phyloP scores from a whole-genome alignment of 2,113 vertebrate species.

The Hemicordylus capensis region DNA sequence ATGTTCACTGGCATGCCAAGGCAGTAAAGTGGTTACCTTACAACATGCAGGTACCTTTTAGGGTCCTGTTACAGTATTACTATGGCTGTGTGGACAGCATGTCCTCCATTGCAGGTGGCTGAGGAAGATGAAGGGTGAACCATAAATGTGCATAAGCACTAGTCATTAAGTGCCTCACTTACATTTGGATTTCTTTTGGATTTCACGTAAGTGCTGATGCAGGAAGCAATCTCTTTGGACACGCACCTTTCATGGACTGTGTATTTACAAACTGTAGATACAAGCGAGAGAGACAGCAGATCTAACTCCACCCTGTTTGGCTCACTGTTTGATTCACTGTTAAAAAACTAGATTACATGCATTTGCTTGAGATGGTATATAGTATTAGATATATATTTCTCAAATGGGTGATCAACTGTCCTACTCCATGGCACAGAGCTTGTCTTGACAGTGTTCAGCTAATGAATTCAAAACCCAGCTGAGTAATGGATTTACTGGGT shows the following conservation, averaged over 20 bases:
- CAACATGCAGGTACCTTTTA: not conserved
- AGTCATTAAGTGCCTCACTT: conserved; percentile 59
- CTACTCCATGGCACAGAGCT: not conserved
- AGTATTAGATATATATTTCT: not conserved
- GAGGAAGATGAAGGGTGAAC: not conserved
- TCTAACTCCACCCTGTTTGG: not conserved
- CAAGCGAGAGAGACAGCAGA: not conserved
- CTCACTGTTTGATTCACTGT: not conserved
- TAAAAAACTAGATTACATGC: not conserved
- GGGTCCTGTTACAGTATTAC: not conserved
- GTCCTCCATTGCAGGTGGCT: not conserved
- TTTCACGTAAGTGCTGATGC: conserved; percentile 93
- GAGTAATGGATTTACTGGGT: not conserved
- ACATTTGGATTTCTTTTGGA: conserved; percentile 86
- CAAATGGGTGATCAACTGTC: not conserved
- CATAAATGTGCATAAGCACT: not conserved
- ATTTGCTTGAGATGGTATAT: not conserved
- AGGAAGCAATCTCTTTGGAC: conserved; percentile 90
- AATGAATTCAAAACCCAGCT: not conserved
- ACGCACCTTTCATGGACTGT: conserved; percentile 93
- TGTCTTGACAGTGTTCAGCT: not conserved
- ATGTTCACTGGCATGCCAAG: not conserved
- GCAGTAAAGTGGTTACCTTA: not conserved
- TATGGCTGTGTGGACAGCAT: not conserved
- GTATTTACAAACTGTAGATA: conserved; percentile 90